phyloP scores from a whole-genome alignment of 2,888 invertebrate genomes.

The Agrochola litura region DNA sequence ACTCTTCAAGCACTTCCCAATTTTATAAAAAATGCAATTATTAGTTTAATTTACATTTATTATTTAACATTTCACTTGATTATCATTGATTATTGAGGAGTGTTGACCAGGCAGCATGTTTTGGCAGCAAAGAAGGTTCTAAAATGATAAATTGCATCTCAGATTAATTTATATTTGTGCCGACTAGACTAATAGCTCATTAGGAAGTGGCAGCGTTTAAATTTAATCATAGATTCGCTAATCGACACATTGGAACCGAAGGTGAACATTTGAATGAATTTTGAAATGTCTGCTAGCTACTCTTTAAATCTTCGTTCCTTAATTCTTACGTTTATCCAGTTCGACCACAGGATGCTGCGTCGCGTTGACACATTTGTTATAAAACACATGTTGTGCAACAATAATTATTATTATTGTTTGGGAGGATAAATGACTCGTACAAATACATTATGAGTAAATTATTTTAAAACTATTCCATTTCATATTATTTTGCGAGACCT shows the following conservation, averaged over 20 bases:
- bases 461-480: conserved; percentile 33
- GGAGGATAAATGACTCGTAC: conserved; percentile 38
- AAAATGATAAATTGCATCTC: conserved; percentile 17
- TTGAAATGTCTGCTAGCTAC: conserved; percentile 2
- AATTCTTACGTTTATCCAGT: not conserved
- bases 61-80: conserved; percentile 19
- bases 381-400: conserved; percentile 12
- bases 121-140: conserved; percentile 42
- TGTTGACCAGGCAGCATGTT: conserved; percentile 42
- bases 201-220: conserved; percentile 15
- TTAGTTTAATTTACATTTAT: conserved; percentile 29
- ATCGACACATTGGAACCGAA: conserved; percentile 16
- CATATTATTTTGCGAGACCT: conserved; percentile 47
- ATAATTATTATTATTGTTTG: conserved; percentile 13
- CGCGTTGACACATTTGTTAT: conserved; percentile 5
- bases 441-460: conserved; percentile 41
- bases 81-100: conserved; percentile 12
- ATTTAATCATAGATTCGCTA: conserved; percentile 6
- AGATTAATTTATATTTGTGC: conserved; percentile 15
- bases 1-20: conserved; percentile 30
- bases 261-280: conserved; percentile 1
- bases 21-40: conserved; percentile 29
- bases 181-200: conserved; percentile 6
- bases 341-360: not conserved
- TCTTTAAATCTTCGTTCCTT: not conserved